Conservation (phyloP, 2,888 invertebrate genomes). For the Pristionchus mayeri region DNA sequence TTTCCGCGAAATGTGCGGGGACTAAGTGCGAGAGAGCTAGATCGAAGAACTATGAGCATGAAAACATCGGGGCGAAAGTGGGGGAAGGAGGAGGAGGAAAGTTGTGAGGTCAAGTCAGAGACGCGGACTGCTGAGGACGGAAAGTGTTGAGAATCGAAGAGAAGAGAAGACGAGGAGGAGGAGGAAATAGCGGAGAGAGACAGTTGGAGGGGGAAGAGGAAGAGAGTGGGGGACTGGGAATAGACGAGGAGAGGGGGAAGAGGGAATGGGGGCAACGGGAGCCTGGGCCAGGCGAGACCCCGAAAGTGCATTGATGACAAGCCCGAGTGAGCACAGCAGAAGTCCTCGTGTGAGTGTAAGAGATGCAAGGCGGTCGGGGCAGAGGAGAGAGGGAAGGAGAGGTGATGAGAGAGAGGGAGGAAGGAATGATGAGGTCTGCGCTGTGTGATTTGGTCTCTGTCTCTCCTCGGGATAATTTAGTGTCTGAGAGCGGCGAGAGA, state of each 20-base stretch:
- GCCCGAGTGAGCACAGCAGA: slow-evolving; percentile 22
- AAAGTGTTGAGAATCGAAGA: slow-evolving; percentile 37
- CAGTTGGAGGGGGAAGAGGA: slow-evolving; percentile 8
- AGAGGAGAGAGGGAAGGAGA: neutral
- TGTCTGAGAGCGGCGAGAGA: neutral
- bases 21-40: neutral
- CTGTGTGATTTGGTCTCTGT: slow-evolving; percentile 36
- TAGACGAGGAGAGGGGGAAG: neutral
- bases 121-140: neutral
- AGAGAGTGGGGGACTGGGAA: neutral
- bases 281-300: neutral
- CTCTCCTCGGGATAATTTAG: neutral
- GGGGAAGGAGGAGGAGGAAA: neutral
- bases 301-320: slow-evolving; percentile 40
- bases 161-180: neutral
- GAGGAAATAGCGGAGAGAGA: neutral
- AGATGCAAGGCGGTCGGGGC: slow-evolving; percentile 5
- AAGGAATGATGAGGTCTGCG: neutral
- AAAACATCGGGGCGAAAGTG: neutral
- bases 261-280: neutral
- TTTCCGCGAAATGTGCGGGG: neutral
- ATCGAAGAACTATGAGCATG: neutral
- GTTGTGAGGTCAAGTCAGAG: slow-evolving; percentile 12
- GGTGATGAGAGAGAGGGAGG: slow-evolving; percentile 5
- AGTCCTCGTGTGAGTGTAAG: slow-evolving; percentile 32